phyloP scores from a whole-genome alignment of 2,797 vertebrate genomes.

The Smutsia gigantea region DNA sequence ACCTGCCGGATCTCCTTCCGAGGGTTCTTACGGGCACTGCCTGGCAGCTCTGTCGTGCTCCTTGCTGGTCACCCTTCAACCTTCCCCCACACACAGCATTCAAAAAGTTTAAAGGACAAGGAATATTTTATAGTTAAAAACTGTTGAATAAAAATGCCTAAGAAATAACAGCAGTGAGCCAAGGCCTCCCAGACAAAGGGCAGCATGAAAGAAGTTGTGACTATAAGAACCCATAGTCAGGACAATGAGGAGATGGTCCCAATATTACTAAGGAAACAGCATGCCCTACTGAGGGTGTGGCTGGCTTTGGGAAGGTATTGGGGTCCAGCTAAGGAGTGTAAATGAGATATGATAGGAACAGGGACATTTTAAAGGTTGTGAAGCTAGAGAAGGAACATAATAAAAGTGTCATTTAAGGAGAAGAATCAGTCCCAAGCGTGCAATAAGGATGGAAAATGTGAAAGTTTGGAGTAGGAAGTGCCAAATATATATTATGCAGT shows the following conservation, averaged over 20 bases:
- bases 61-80: accelerated
- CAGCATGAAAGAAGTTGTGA: neutral
- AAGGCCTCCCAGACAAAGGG: neutral
- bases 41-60: neutral
- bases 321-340: neutral
- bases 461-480: neutral
- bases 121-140: neutral
- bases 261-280: neutral
- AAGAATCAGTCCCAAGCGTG: neutral
- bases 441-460: neutral
- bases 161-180: neutral
- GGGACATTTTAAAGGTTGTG: neutral
- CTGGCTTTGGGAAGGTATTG: neutral
- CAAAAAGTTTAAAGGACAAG: neutral
- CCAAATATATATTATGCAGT: neutral
- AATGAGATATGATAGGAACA: neutral
- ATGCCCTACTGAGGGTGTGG: neutral
- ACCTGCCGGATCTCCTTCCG: neutral
- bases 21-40: accelerated
- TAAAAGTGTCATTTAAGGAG: neutral
- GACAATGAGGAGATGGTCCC: neutral
- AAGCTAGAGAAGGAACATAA: neutral
- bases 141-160: neutral
- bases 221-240: neutral
- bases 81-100: neutral